Evolutionary conservation across 2,113 vertebrate species (phyloP).

Genomic region (Noctilio leporinus): DNA sequence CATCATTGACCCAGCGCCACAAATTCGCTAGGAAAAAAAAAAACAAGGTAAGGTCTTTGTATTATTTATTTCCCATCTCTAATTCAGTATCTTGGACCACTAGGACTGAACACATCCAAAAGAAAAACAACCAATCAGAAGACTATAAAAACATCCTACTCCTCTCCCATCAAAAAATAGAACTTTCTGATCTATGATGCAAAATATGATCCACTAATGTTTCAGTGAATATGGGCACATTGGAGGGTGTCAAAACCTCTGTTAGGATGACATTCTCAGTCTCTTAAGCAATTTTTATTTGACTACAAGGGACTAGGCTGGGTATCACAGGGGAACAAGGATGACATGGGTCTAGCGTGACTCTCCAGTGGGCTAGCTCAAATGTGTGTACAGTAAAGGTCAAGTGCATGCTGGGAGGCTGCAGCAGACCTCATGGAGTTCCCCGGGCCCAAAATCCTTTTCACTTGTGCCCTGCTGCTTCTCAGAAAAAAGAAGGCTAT

Average conservation of each 20-base stretch:
- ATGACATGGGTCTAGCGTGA: background rate
- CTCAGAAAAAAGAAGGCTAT: background rate
- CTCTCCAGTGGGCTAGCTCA: background rate
- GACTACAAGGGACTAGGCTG: background rate
- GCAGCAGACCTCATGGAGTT: background rate
- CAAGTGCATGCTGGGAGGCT: background rate
- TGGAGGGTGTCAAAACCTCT: background rate
- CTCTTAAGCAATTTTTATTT: background rate
- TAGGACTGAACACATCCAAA: background rate
- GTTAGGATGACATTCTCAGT: no score
- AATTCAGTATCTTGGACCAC: background rate
- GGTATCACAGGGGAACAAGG: background rate
- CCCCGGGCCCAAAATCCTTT: background rate
- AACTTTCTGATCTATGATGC: background rate
- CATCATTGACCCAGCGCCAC: constrained; percentile 80
- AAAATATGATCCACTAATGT: background rate
- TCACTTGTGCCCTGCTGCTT: background rate
- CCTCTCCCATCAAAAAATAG: background rate
- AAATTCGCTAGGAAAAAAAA: constrained; percentile 77
- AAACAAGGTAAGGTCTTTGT: background rate
- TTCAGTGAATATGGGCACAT: background rate
- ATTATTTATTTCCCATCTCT: background rate
- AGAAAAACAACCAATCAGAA: background rate
- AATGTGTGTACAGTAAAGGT: background rate
- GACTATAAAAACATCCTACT: background rate